phyloP scores from a whole-genome alignment of 2,113 vertebrate genomes.

The Neomonachus schauinslandi region DNA sequence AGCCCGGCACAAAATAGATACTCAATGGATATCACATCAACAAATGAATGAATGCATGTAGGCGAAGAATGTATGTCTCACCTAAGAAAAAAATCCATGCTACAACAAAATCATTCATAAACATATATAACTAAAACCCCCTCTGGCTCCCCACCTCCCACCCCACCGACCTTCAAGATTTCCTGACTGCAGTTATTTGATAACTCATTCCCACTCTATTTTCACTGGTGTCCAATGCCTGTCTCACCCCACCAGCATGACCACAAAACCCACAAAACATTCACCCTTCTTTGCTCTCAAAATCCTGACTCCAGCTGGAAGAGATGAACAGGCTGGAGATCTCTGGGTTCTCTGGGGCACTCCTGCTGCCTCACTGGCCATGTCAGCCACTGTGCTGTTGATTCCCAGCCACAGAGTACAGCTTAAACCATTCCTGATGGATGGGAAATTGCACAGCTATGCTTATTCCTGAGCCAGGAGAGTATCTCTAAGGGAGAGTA shows the following conservation, averaged over 20 bases:
- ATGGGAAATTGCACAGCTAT: background rate
- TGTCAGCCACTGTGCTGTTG: background rate
- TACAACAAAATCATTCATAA: background rate
- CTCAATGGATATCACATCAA: background rate
- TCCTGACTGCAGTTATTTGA: background rate
- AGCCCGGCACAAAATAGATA: background rate
- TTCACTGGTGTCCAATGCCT: background rate
- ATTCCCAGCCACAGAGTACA: background rate
- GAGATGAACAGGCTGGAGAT: background rate
- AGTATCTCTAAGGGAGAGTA: background rate
- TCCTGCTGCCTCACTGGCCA: background rate
- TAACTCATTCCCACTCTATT: background rate
- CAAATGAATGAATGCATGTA: background rate
- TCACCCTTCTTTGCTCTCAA: background rate
- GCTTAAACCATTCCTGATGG: background rate
- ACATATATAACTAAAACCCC: background rate
- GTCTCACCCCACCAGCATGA: background rate
- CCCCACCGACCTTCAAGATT: background rate
- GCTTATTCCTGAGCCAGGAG: background rate
- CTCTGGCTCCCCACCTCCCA: background rate
- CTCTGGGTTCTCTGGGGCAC: background rate
- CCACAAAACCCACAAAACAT: background rate
- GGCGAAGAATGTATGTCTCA: background rate
- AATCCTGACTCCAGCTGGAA: background rate
- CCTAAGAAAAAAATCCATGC: background rate